Base-by-base conservation (phyloP, 1,140 invertebrate genomes). In the Drosophila kurseongensis region DNA sequence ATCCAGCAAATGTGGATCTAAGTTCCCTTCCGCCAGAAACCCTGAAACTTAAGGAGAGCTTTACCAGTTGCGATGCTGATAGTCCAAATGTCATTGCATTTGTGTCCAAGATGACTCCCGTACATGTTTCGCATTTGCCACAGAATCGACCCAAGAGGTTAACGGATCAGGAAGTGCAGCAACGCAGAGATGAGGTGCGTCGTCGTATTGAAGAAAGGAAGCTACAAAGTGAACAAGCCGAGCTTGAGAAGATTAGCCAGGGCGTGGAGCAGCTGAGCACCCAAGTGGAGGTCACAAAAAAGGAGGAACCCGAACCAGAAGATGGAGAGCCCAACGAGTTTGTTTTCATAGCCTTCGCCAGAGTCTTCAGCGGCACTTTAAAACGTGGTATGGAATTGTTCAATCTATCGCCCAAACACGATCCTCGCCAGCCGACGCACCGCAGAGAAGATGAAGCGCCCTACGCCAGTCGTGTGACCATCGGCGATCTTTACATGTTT, bases 321-420 rank as follows among this genome's bases (percentile, higher is more conserved):
- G 27, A 93, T 59, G 48, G 8, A 0, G 71, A 80, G n/a, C 41
- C 14, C 2, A 81, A 65, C 9, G 95, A 96, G 62, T 95, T 95
- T 73, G 95, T 95, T 60, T 97, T 99, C 90, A 94, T 99, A 67
- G 98, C 97, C 2, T 98, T 99, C 94, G 97, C 98, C 14, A 94
- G 98, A 84, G 94, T 99, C 38, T 99, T 98, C 92, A 99, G 97
- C 92, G 98, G 98, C 8, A 96, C 94, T 51, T 81, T 99, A 7
- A 95, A 92, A 62, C 94, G 94, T 80, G 98, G 97, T n/a, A 94
- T 96, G 78, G 95, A 95, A 81, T 91, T 96, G 12, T 99, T 96
- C 93, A 96, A 98, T 35, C 93, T 99, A 7, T 96, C 97, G 7
- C 97, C 98, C 7, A 98, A 98, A 93, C 97, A 98, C 93, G 95